These are phyloP conservation scores for Diarsia mendica DNA, from an alignment of 2,888 invertebrate genomes.

Conservation along the genomic window DNA sequence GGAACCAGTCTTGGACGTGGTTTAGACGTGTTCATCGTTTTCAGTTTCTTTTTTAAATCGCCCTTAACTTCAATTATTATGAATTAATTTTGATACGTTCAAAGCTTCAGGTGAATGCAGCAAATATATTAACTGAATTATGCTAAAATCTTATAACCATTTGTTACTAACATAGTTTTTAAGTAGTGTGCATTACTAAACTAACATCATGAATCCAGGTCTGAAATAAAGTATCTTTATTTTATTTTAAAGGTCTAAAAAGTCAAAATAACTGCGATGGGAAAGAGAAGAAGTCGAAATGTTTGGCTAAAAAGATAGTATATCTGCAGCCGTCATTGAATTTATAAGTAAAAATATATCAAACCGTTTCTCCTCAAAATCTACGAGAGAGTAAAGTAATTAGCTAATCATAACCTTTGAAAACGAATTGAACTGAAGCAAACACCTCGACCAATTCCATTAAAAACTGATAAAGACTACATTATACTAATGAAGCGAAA, in stretches of 20 bases:
- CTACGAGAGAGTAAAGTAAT: constrained; percentile 16
- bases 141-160: too few relatives aligned
- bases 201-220: too few relatives aligned
- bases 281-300: not conserved
- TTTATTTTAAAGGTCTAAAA: not conserved
- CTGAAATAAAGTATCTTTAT: too few relatives aligned
- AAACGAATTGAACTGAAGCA: not conserved
- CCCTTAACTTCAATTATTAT: too few relatives aligned
- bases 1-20: too few relatives aligned
- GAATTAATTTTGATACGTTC: too few relatives aligned
- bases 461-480: constrained; percentile 36
- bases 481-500: constrained; percentile 47
- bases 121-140: too few relatives aligned
- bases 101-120: too few relatives aligned
- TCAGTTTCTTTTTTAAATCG: too few relatives aligned
- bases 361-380: not conserved
- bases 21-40: too few relatives aligned
- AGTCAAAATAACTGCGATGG: not conserved
- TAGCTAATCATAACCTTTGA: constrained; percentile 35
- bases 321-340: not conserved
- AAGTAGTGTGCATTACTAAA: too few relatives aligned
- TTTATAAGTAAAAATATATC: not conserved
- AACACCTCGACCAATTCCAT: constrained; percentile 35
- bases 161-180: too few relatives aligned
- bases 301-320: not conserved